Percentiles rank a stretch among this genome's conserved stretches.
These are phyloP conservation scores for Beris chalybata DNA, from an alignment of 2,888 invertebrate genomes.

Conservation along the genomic window DNA sequence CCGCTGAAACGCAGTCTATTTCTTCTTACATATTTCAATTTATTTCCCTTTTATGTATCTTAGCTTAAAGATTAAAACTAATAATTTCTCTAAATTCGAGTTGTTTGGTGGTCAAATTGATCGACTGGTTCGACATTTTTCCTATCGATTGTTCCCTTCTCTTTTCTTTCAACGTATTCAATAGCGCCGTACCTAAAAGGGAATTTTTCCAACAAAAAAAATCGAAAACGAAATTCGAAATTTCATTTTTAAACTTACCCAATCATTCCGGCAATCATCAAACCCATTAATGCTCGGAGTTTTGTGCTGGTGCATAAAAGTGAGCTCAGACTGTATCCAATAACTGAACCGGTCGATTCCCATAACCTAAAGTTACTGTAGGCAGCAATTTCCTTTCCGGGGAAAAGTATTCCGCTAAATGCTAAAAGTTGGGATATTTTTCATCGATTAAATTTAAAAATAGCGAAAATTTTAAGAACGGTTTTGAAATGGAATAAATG, in stretches of 20 bases:
- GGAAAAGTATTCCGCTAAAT: constrained; percentile 82
- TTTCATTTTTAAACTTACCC: constrained; percentile 61
- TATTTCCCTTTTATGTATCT: no score
- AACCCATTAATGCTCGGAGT: constrained; percentile 66
- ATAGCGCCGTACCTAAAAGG: constrained; percentile 50
- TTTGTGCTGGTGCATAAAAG: constrained; percentile 75
- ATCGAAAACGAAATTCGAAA: background rate
- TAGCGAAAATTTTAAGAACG: no score
- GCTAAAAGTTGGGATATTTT: constrained; percentile 57
- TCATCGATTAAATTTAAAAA: no score
- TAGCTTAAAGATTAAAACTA: no score
- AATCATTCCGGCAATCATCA: constrained; percentile 71
- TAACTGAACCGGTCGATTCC: constrained; percentile 88
- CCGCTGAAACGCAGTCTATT: no score
- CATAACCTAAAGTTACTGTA: constrained; percentile 91
- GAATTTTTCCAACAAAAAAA: background rate
- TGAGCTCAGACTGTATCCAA: constrained; percentile 79
- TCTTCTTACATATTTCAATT: no score
- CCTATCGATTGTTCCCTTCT: constrained; percentile 39
- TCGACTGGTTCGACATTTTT: constrained; percentile 40
- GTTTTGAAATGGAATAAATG: no score
- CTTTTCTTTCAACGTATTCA: constrained; percentile 45
- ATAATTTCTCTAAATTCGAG: constrained; percentile 3
- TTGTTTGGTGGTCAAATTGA: constrained; percentile 15
- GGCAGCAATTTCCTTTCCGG: constrained; percentile 82